phyloP scores from a whole-genome alignment of 1,140 invertebrate genomes.

The Aphidius gifuensis region DNA sequence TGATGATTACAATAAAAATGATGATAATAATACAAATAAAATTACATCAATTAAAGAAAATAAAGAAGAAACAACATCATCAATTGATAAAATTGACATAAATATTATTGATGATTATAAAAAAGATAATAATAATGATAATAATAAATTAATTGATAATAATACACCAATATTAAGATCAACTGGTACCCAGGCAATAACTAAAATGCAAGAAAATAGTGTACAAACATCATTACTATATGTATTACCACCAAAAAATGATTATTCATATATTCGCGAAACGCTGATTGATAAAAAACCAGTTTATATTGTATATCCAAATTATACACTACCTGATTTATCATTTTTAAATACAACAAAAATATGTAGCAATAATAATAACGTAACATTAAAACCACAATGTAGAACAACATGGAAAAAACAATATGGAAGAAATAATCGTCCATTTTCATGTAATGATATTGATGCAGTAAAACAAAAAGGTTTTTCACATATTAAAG shows the following conservation, averaged over 20 bases:
- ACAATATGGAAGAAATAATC: conserved; percentile 46
- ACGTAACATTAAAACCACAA: conserved; percentile 58
- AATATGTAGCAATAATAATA: conserved; percentile 53
- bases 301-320: conserved; percentile 88
- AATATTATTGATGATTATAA: conserved; percentile 46
- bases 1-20: conserved; percentile 34
- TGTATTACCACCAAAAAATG: conserved; percentile 28
- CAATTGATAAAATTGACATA: conserved; percentile 54
- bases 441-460: conserved; percentile 82
- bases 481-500: conserved; percentile 78
- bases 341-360: conserved; percentile 72
- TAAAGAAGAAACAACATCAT: conserved; percentile 44
- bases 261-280: conserved; percentile 36
- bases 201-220: conserved; percentile 46
- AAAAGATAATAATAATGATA: conserved; percentile 27
- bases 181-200: conserved; percentile 43
- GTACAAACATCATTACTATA: conserved; percentile 51
- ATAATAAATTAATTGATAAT: conserved; percentile 27
- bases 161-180: conserved; percentile 34
- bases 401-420: conserved; percentile 38
- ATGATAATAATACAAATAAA: conserved; percentile 34
- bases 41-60: conserved; percentile 46
- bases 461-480: conserved; percentile 75
- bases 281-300: conserved; percentile 61
- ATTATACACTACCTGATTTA: conserved; percentile 85